Percentiles rank a stretch among this genome's conserved stretches.
phyloP scores from a whole-genome alignment of 2,113 vertebrate genomes.

The Cnemophilus loriae region DNA sequence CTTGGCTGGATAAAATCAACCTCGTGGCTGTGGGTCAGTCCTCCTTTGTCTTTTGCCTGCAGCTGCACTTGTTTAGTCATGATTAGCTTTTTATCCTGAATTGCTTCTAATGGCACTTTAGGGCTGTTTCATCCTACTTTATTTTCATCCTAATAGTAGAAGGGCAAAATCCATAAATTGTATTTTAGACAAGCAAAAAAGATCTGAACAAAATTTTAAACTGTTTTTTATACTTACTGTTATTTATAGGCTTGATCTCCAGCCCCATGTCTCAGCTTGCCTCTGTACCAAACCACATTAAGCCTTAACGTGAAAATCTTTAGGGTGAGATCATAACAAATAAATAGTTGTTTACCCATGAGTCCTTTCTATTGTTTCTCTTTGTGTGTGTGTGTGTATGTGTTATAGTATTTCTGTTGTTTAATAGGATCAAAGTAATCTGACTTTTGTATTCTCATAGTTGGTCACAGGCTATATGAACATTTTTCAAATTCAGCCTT shows the following conservation, averaged over 20 bases:
- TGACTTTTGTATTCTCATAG: constrained; percentile 25
- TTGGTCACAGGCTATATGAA: constrained; percentile 8
- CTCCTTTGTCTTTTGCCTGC: background rate
- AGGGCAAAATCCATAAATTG: constrained; percentile 42
- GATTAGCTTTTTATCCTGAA: background rate
- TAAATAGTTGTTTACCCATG: constrained; percentile 42
- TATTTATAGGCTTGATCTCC: constrained; percentile 61
- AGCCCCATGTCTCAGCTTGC: background rate
- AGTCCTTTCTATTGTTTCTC: constrained; percentile 2
- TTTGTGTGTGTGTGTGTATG: background rate
- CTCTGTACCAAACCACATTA: constrained; percentile 39
- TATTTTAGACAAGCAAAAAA: constrained; percentile 39
- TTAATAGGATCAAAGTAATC: constrained; percentile 6
- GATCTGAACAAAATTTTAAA: background rate
- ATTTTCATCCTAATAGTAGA: background rate
- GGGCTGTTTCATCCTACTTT: background rate
- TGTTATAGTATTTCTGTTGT: background rate
- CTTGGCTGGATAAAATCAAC: background rate
- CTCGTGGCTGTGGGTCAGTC: background rate
- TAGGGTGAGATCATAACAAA: constrained; percentile 65
- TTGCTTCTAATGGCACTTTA: background rate
- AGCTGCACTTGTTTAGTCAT: background rate
- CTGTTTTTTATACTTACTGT: constrained; percentile 5
- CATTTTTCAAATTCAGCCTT: constrained; percentile 35
- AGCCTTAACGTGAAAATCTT: constrained; percentile 53